Evolutionary conservation across 2,113 vertebrate genomes (phyloP), one percentile per base, ranked within the genome.

Genomic region (Tapirus terrestris): DNA sequence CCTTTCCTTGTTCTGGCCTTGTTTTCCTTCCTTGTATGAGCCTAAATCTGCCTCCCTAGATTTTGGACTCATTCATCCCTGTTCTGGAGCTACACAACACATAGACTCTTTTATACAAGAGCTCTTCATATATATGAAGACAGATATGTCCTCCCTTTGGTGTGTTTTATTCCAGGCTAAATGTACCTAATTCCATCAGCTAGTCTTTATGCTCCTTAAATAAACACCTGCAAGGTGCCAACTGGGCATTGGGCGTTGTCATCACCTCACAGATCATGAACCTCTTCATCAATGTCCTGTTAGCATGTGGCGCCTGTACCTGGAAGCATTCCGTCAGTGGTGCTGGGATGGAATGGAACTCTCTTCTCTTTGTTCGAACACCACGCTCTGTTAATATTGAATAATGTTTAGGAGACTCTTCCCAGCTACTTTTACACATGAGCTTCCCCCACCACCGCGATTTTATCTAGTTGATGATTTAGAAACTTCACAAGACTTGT

Each of bases 131-230:
- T 43, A 61, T 61, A 70, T 60, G 21, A 76, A 79, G 48, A 91
- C 48, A 92, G 63, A 43, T 13, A 45, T 27, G 13, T 61, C 6
- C 29, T 93, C 63, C n/a, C 86, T 63, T 84, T 48, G 10, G 51
- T 85, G 27, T 84, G 56, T 65, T 85, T 96, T 79, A 92, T 63
- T 73, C 36, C 53, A 83, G 17, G 39, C 72, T 89, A 92, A 89
- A 45, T 27, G 29, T 33, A 51, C n/a, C 51, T 43, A 21, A 39
- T 92, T 95, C 51, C 18, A 31, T 86, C 89, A 85, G 7, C 27
- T 86, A 60, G 5, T 67, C 36, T 79, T 61, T 29, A 29, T 63
- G 16, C 60, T 91, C 63, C 68, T 83, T 83, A 21, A 81, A 0
- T 80, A 53, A 73, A 43, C 45, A 31, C 61, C 31, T 36, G 31